phyloP scores from a whole-genome alignment of 2,113 vertebrate species.

The Excalfactoria chinensis region DNA sequence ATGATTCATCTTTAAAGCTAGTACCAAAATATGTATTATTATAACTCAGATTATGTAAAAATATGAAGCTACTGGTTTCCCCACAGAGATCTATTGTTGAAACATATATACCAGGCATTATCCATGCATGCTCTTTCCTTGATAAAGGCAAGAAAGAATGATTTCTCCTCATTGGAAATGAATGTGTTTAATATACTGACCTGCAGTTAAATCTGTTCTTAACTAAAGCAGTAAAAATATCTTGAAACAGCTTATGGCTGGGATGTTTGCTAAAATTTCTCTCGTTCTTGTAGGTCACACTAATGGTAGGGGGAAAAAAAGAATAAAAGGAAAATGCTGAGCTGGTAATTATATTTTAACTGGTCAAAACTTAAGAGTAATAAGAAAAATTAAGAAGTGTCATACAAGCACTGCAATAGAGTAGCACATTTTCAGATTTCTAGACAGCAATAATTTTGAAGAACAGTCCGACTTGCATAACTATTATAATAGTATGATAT shows the following conservation, averaged over 20 bases:
- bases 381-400: constrained; percentile 4
- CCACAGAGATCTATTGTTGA: neutral
- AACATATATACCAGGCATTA: neutral
- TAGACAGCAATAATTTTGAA: neutral
- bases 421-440: neutral
- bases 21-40: no score
- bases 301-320: constrained; percentile 48
- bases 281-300: constrained; percentile 86
- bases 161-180: neutral
- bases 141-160: neutral
- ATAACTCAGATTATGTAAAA: neutral
- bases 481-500: neutral
- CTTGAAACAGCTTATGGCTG: constrained; percentile 80
- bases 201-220: constrained; percentile 88
- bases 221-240: constrained; percentile 84
- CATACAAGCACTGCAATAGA: neutral
- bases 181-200: constrained; percentile 63
- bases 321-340: constrained; percentile 9
- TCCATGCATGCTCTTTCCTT: neutral
- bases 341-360: neutral
- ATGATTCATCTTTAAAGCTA: neutral
- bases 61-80: neutral
- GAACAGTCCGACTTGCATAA: neutral
- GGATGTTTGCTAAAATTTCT: constrained; percentile 86
- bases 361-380: neutral